Evolutionary conservation across 2,797 vertebrate species (phyloP).

Genomic region (Chromis chromis): DNA sequence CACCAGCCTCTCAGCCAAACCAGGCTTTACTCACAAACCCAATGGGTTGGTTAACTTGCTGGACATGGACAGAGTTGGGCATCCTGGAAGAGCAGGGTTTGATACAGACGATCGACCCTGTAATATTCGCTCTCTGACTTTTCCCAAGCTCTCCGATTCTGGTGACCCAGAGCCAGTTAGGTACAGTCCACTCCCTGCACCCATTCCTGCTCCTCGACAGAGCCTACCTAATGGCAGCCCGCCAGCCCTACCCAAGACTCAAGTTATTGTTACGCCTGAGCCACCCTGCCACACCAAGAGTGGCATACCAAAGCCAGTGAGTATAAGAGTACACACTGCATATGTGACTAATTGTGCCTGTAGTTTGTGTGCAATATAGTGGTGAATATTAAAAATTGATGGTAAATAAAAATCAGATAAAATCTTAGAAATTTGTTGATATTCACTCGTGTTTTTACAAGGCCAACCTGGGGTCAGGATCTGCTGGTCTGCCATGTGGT

Average conservation of each 20-base stretch:
- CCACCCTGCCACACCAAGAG: conserved; percentile 69
- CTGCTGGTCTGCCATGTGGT: conserved; percentile 70
- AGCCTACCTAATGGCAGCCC: conserved; percentile 87
- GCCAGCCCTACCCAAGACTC: conserved; percentile 80
- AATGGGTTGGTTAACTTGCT: conserved; percentile 93
- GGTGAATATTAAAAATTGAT: background rate
- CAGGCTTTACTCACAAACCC: conserved; percentile 88
- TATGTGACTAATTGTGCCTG: background rate
- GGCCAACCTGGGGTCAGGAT: conserved; percentile 66
- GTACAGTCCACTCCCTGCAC: conserved; percentile 55
- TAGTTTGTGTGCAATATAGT: background rate
- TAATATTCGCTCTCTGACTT: conserved; percentile 97
- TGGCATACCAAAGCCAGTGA: conserved; percentile 80
- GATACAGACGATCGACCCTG: conserved; percentile 89
- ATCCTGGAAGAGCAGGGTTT: conserved; percentile 67
- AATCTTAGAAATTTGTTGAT: background rate
- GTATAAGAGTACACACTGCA: conserved; percentile 7
- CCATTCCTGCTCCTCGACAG: conserved; percentile 50
- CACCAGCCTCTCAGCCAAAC: conserved; percentile 75
- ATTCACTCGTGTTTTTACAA: conserved; percentile 34
- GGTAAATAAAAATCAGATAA: background rate
- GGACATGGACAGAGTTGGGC: conserved; percentile 85
- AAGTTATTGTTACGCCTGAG: conserved; percentile 72
- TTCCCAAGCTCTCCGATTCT: conserved; percentile 94
- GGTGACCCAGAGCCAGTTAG: conserved; percentile 73